Conservation (phyloP, 2,113 vertebrate species). For the Mohoua ochrocephala region DNA sequence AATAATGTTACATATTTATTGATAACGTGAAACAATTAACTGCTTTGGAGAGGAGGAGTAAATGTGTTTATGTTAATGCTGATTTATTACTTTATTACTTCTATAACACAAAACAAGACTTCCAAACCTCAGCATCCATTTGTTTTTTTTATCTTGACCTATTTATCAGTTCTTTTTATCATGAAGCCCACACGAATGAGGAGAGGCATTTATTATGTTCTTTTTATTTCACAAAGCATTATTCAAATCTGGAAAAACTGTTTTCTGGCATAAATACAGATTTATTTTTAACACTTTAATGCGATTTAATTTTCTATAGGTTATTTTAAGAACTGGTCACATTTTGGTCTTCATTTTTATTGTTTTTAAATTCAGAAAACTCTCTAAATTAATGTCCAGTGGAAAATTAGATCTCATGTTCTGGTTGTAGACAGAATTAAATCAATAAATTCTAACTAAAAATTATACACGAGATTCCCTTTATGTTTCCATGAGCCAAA, state of each 20-base stretch:
- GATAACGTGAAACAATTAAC: slow-evolving; percentile 19
- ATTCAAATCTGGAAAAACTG: slow-evolving; percentile 24
- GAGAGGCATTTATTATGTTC: slow-evolving; percentile 22
- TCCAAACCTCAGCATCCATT: neutral
- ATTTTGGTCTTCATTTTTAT: neutral
- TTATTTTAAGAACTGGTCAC: neutral
- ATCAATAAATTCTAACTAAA: neutral
- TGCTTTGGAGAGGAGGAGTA: slow-evolving; percentile 15
- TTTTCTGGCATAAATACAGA: neutral
- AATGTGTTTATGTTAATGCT: slow-evolving; percentile 23
- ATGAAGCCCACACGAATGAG: slow-evolving; percentile 20
- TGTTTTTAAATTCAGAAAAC: neutral
- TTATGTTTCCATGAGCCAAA: neutral
- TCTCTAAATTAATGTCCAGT: neutral
- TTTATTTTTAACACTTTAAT: slow-evolving; percentile 7
- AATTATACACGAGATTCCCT: neutral
- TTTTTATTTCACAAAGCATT: slow-evolving; percentile 34
- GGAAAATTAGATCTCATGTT: neutral
- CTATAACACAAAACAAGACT: slow-evolving; percentile 7
- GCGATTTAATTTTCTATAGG: neutral
- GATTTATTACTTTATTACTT: slow-evolving; percentile 37
- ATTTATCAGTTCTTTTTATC: slow-evolving; percentile 48
- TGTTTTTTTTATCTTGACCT: slow-evolving; percentile 9
- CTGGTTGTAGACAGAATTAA: neutral
- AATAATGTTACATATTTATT: slow-evolving; percentile 32